Percentiles rank a stretch among this genome's conserved stretches.
These are phyloP conservation scores for Drosophila tropicalis DNA, from an alignment of 1,140 invertebrate genomes.

Conservation along the genomic window DNA sequence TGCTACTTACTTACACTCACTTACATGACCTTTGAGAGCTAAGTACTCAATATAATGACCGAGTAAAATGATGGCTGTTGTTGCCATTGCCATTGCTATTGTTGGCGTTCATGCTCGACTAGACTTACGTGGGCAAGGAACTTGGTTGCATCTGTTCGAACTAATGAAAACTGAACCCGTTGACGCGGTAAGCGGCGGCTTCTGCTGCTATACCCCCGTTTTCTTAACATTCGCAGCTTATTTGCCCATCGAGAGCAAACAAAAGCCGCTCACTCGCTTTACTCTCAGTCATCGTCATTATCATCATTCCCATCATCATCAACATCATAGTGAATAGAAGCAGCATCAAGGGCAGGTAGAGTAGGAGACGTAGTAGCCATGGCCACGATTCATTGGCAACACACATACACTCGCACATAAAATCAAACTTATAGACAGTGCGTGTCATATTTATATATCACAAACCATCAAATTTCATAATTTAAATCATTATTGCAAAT, in stretches of 20 bases:
- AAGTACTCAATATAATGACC: conserved; percentile 13
- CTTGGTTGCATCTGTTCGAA: conserved; percentile 6
- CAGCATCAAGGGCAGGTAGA: background rate
- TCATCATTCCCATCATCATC: background rate
- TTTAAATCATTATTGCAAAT: no score
- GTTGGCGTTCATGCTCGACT: background rate
- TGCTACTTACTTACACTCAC: conserved; percentile 11
- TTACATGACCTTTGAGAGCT: conserved; percentile 13
- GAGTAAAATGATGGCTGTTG: background rate
- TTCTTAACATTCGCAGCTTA: background rate
- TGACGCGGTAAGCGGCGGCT: conserved; percentile 3
- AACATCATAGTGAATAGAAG: background rate
- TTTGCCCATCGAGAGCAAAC: conserved; percentile 8
- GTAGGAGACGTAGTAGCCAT: conserved; percentile 1
- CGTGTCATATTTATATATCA: background rate
- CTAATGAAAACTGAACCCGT: conserved; percentile 12
- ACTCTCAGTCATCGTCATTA: background rate
- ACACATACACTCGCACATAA: background rate
- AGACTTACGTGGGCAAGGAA: conserved; percentile 1
- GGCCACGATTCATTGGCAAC: conserved; percentile 8
- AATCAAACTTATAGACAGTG: background rate
- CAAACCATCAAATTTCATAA: no score
- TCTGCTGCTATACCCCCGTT: no score
- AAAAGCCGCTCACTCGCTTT: conserved; percentile 5
- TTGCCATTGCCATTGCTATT: background rate